Evolutionary conservation across 2,888 invertebrate species (phyloP), one percentile per base, ranked within the genome.

Genomic region (Hypercompe scribonia): DNA sequence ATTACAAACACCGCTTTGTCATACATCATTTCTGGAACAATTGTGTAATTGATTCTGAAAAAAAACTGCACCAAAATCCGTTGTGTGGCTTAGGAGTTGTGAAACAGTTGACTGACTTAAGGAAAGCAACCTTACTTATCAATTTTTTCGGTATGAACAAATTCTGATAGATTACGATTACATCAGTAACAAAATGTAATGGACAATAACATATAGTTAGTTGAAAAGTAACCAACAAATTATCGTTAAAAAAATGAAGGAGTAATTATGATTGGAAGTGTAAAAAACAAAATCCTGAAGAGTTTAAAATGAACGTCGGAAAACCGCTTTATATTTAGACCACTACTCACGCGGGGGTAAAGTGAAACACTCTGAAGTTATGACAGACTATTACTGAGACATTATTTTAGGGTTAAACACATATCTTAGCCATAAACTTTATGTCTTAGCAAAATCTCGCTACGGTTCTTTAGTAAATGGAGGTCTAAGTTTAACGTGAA

Each of bases 341-440:
- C 82, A 81, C 84, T 84, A 84, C 79, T 79, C 81, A 78, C 73
- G 76, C 42, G 71, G 71, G 80, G 79, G 79, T 82, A 81, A 83
- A 86, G 79, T 82, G 81, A 85, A 84, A 84, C 78, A 82, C 80
- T 81, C 70, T 54, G 72, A 79, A 84, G 84, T 85, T 87, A 88
- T 87, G 84, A 81, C 81, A 79, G 85, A 75, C 83, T 88, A 86
- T 88, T 85, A 88, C 87, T 84, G 84, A 84, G 78, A 82, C 84
- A 84, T 85, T 82, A 84, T 86, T 87, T 85, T 77, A 84, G 83
- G 86, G 86, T 85, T 84, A 82, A 87, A 80, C 81, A 84, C 81
- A 80, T 77, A 78, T 84, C 76, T 82, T 76, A 11, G 77, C 78
- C 73, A 70, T 81, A 82, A 81, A 83, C 72, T 83, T 83, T 82